A percentile compares a stretch with the other conserved stretches of the same genome.
Evolutionary conservation across 2,113 vertebrate species (phyloP).

Genomic region (Trogon melanurus): DNA sequence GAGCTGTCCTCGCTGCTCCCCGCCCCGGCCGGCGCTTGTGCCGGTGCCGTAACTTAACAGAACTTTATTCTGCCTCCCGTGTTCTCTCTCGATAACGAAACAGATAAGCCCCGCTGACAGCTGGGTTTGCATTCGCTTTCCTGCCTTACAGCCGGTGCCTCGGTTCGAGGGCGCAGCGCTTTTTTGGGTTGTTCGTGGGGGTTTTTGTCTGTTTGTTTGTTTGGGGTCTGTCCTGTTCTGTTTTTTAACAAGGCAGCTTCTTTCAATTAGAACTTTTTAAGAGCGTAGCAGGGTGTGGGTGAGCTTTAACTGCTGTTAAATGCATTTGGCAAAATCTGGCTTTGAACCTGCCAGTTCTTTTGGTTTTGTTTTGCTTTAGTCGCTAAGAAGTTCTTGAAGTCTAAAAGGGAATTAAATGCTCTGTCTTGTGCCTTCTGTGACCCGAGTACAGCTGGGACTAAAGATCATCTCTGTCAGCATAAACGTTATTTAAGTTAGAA

Average conservation of each 20-base stretch:
- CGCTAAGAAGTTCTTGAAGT: not conserved
- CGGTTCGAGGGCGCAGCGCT: not conserved
- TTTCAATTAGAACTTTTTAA: fast-evolving
- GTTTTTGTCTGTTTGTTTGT: too few species aligned
- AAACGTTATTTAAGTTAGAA: not conserved
- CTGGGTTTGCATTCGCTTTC: not conserved
- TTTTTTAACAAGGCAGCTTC: not conserved
- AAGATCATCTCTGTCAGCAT: not conserved
- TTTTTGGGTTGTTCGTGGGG: not conserved
- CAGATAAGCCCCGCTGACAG: too few species aligned
- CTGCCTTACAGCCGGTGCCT: not conserved
- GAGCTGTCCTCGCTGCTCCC: fast-evolving
- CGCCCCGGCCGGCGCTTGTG: too few species aligned
- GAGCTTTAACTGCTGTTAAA: not conserved
- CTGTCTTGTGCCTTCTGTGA: not conserved
- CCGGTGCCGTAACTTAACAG: not conserved
- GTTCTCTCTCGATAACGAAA: not conserved
- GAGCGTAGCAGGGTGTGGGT: not conserved
- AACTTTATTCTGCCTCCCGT: not conserved
- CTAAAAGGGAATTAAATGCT: not conserved
- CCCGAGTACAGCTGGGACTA: not conserved
- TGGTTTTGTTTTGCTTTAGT: not conserved
- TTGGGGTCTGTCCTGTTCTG: not conserved
- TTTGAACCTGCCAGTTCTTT: not conserved
- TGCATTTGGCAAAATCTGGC: not conserved